Conservation (phyloP, 2,888 invertebrate species). For the Zeuzera pyrina region DNA sequence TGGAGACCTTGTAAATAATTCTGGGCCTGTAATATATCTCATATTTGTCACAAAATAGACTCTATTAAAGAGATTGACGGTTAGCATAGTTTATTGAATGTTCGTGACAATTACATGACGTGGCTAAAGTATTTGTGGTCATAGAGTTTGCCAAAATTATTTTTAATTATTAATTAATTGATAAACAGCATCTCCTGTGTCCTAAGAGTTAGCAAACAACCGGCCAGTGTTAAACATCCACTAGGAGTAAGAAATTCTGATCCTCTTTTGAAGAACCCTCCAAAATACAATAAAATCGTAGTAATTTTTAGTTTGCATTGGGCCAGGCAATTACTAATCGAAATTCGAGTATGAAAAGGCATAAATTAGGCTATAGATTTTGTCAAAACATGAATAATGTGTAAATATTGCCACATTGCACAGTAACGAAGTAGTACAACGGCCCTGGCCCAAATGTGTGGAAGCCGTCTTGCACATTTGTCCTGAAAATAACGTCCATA, state of each 20-base stretch:
- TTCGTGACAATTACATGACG: constrained; percentile 20
- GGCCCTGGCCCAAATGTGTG: constrained; percentile 41
- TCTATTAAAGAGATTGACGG: constrained; percentile 27
- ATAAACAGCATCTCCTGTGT: constrained; percentile 36
- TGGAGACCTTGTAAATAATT: constrained; percentile 37
- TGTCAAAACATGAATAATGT: no score
- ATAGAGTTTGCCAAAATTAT: constrained; percentile 46
- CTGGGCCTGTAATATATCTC: constrained; percentile 34
- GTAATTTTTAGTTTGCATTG: constrained; percentile 49
- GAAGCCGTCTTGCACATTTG: constrained; percentile 64
- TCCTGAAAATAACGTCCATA: constrained; percentile 69
- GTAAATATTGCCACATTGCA: no score
- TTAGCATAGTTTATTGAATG: constrained; percentile 26
- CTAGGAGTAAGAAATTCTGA: constrained; percentile 60
- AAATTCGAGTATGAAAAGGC: constrained; percentile 9
- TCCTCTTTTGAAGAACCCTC: constrained; percentile 62
- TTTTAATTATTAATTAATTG: constrained; percentile 37
- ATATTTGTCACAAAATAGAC: constrained; percentile 44
- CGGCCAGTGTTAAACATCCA: constrained; percentile 68
- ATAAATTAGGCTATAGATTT: no score
- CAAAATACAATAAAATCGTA: constrained; percentile 59
- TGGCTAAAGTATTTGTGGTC: constrained; percentile 24
- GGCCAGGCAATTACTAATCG: constrained; percentile 27
- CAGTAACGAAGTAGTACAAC: no score
- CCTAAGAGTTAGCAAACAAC: constrained; percentile 51